Evolutionary conservation across 2,888 invertebrate genomes (phyloP).

Genomic region (Ptilodon capucinus): DNA sequence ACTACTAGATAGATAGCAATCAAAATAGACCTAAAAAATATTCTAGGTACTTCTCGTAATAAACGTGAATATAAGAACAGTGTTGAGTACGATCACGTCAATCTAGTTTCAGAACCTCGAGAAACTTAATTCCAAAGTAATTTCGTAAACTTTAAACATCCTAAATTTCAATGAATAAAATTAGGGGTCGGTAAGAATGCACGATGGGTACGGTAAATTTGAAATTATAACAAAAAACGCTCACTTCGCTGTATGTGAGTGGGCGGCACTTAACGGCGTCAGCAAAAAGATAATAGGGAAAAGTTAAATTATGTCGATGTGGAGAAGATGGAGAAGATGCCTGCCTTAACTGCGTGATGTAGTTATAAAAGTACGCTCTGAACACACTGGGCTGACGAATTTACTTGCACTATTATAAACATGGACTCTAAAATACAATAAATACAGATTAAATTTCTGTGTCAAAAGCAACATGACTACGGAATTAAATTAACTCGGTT

Average conservation of each 20-base stretch:
- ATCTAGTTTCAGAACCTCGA: neutral
- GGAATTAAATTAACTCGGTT: no score
- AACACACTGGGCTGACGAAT: no score
- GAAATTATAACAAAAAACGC: conserved; percentile 58
- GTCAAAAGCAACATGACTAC: no score
- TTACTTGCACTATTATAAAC: no score
- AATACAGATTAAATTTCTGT: no score
- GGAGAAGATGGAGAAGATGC: conserved; percentile 34
- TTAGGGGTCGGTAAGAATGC: conserved; percentile 34
- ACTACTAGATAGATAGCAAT: no score
- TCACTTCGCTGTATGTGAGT: conserved; percentile 65
- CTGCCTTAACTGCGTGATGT: conserved; percentile 47
- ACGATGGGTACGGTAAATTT: conserved; percentile 33
- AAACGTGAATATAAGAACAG: neutral
- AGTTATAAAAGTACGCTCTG: conserved; percentile 79
- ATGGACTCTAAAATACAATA: no score
- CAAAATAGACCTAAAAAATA: no score
- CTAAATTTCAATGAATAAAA: conserved; percentile 24
- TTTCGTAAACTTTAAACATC: conserved; percentile 24
- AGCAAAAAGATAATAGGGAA: conserved; percentile 82
- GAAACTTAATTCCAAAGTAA: conserved; percentile 31
- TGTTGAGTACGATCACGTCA: neutral
- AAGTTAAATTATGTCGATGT: conserved; percentile 81
- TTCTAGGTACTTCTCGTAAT: no score
- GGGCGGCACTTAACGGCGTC: conserved; percentile 68